phyloP scores from a whole-genome alignment of 2,888 invertebrate species.

The Calliphora vomitoria region DNA sequence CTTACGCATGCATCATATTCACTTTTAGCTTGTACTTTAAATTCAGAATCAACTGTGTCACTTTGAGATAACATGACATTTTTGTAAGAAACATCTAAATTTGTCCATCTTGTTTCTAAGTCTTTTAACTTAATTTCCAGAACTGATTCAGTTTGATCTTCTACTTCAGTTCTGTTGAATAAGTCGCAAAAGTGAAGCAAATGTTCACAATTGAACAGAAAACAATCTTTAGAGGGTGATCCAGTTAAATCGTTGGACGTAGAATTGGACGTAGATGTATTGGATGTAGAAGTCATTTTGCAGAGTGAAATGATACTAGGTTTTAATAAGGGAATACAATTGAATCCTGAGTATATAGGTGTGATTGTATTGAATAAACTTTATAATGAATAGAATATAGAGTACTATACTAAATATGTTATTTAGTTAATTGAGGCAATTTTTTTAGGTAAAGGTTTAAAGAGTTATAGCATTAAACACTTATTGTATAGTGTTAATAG shows the following conservation, averaged over 20 bases:
- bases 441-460: too few relatives aligned
- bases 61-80: constrained; percentile 1
- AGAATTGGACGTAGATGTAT: background rate
- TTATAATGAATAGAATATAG: too few relatives aligned
- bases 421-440: too few relatives aligned
- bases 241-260: constrained; percentile 3
- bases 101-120: background rate
- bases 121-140: background rate
- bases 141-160: constrained; percentile 1
- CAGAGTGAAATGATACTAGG: background rate
- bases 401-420: too few relatives aligned
- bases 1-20: background rate
- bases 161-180: background rate
- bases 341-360: too few relatives aligned
- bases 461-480: too few relatives aligned
- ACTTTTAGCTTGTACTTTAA: constrained; percentile 1
- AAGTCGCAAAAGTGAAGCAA: background rate
- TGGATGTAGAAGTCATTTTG: background rate
- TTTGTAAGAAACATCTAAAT: constrained; percentile 2
- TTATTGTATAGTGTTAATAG: too few relatives aligned
- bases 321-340: too few relatives aligned
- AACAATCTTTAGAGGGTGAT: background rate
- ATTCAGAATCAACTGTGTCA: background rate
- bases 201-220: background rate
- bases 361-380: too few relatives aligned